phyloP scores from a whole-genome alignment of 1,140 invertebrate genomes.

The Hypsibius dujardini region DNA sequence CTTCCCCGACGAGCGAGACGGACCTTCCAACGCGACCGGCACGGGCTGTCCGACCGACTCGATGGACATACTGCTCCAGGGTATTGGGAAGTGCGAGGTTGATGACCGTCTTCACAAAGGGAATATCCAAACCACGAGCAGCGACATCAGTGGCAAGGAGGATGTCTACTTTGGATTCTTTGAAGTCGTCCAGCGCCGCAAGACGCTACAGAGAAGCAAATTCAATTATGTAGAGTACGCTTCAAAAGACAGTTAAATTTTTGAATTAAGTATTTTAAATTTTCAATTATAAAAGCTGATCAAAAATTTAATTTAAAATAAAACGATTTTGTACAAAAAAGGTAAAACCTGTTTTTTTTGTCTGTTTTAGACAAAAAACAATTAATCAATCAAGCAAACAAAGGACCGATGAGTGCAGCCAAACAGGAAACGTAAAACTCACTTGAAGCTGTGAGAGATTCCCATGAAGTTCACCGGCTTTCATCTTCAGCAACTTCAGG shows the following conservation, averaged over 20 bases:
- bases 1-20: conserved; percentile 78
- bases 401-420: conserved; percentile 14
- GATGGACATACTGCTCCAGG: conserved; percentile 84
- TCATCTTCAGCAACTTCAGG: conserved; percentile 63
- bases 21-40: conserved; percentile 62
- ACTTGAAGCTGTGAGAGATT: conserved; percentile 65
- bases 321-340: no score
- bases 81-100: conserved; percentile 88
- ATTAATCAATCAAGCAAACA: conserved; percentile 18
- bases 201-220: conserved; percentile 17
- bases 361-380: neutral
- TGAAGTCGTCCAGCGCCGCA: conserved; percentile 56
- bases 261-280: no score
- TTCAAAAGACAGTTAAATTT: conserved; percentile 15
- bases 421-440: conserved; percentile 4
- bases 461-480: conserved; percentile 81
- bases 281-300: no score
- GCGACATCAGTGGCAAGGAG: conserved; percentile 89
- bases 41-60: conserved; percentile 79
- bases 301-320: no score
- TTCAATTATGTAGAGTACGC: neutral
- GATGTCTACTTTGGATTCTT: conserved; percentile 69
- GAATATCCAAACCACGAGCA: conserved; percentile 84
- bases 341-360: no score
- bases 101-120: conserved; percentile 81